phyloP scores from a whole-genome alignment of 1,140 invertebrate genomes.

The Saxidomus purpurata region DNA sequence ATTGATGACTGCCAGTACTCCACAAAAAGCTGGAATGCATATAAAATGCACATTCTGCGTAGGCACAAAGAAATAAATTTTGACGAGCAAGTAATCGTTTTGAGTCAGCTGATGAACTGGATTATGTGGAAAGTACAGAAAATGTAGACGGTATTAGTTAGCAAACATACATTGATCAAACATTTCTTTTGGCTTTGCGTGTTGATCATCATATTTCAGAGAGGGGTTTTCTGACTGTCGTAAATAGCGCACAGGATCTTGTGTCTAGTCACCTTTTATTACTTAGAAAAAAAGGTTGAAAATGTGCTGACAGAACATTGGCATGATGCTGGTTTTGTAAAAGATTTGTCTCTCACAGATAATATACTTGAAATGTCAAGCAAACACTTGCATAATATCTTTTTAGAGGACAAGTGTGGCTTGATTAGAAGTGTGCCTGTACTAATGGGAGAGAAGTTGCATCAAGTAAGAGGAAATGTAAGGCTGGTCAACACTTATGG shows the following conservation, averaged over 20 bases:
- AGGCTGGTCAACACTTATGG: background rate
- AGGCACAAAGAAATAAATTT: conserved; percentile 11
- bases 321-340: conserved; percentile 17
- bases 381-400: conserved; percentile 5
- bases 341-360: background rate
- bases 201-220: conserved; percentile 29
- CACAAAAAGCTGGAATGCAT: background rate
- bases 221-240: background rate
- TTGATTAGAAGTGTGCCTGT: conserved; percentile 12
- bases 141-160: background rate
- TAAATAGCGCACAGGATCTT: background rate
- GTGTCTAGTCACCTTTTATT: background rate
- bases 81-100: background rate
- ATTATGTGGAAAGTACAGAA: background rate
- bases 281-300: background rate
- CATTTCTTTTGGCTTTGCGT: background rate
- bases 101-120: background rate
- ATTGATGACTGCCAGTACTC: conserved; percentile 34
- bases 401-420: conserved; percentile 24
- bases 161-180: conserved; percentile 17
- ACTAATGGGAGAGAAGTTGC: background rate
- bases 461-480: background rate
- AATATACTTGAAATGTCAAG: background rate
- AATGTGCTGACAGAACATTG: background rate
- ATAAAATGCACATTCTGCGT: conserved; percentile 6